Percentiles rank a stretch among this genome's conserved stretches.
Evolutionary conservation across 2,888 invertebrate species (phyloP).

Genomic region (Drosophila atripex): DNA sequence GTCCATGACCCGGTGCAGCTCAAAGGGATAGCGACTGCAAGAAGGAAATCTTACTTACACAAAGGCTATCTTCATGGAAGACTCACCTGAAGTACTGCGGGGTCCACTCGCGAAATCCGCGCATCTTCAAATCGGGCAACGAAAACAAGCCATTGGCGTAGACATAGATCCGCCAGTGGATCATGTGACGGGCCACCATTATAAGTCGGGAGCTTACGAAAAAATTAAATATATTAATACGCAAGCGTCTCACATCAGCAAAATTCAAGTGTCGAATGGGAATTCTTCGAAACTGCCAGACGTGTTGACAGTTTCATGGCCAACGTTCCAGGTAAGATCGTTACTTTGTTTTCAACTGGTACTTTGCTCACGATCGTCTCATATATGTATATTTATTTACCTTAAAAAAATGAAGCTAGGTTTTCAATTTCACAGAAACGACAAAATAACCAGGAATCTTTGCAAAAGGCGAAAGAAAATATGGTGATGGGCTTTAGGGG

Average conservation of each 20-base stretch:
- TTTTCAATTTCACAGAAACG: neutral
- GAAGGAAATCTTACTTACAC: slow-evolving; percentile 49
- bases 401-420: neutral
- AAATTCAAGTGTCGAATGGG: slow-evolving; percentile 1
- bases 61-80: neutral
- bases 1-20: slow-evolving; percentile 91
- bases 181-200: slow-evolving; percentile 50
- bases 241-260: neutral
- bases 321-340: neutral
- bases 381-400: neutral
- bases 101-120: slow-evolving; percentile 88
- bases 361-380: neutral
- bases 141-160: slow-evolving; percentile 92
- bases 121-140: slow-evolving; percentile 87
- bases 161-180: slow-evolving; percentile 86
- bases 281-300: neutral
- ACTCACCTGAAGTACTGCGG: slow-evolving; percentile 89
- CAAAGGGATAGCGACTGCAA: slow-evolving; percentile 89
- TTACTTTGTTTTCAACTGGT: neutral
- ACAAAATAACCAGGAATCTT: neutral
- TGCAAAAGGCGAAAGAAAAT: neutral
- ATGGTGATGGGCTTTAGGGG: neutral
- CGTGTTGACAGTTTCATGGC: neutral
- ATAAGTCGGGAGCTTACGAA: neutral
- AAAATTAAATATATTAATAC: neutral